Evolutionary conservation across 2,113 vertebrate species (phyloP).

Genomic region (Datnioides undecimradiatus): DNA sequence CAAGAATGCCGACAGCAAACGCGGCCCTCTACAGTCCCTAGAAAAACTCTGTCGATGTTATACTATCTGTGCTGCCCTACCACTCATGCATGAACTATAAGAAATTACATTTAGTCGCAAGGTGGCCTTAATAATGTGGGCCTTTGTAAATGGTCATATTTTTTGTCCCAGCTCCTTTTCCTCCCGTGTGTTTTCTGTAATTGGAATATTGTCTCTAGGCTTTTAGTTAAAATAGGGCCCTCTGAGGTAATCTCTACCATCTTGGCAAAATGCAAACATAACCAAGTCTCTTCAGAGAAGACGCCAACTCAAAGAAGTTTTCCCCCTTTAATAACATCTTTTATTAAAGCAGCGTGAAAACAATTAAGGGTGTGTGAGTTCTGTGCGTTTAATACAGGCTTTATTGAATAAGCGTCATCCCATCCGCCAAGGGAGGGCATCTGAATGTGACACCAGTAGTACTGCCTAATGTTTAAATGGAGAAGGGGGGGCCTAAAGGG

Average conservation of each 20-base stretch:
- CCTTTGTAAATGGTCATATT: constrained; percentile 52
- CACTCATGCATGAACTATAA: constrained; percentile 35
- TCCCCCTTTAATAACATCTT: constrained; percentile 73
- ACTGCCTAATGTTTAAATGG: constrained; percentile 62
- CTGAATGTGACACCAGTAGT: constrained; percentile 66
- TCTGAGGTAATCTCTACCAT: constrained; percentile 77
- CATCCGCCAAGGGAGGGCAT: constrained; percentile 55
- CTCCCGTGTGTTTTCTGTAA: constrained; percentile 62
- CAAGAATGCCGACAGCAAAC: constrained; percentile 50
- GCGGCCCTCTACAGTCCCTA: constrained; percentile 14
- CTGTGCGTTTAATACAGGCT: constrained; percentile 65
- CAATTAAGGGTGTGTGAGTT: constrained; percentile 72
- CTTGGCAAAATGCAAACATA: constrained; percentile 72
- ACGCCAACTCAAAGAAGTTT: constrained; percentile 56
- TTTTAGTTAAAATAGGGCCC: constrained; percentile 56
- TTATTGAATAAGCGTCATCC: constrained; percentile 72
- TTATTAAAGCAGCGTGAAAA: constrained; percentile 81
- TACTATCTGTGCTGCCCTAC: constrained; percentile 35
- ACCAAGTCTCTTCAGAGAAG: constrained; percentile 57
- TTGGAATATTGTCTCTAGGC: constrained; percentile 71
- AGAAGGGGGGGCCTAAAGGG: constrained; percentile 53
- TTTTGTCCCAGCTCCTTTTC: constrained; percentile 11
- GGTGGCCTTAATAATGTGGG: constrained; percentile 56
- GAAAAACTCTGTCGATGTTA: constrained; percentile 42
- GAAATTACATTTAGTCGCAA: constrained; percentile 54